phyloP scores from a whole-genome alignment of 2,888 invertebrate species.

The Epinotia brunnichana region DNA sequence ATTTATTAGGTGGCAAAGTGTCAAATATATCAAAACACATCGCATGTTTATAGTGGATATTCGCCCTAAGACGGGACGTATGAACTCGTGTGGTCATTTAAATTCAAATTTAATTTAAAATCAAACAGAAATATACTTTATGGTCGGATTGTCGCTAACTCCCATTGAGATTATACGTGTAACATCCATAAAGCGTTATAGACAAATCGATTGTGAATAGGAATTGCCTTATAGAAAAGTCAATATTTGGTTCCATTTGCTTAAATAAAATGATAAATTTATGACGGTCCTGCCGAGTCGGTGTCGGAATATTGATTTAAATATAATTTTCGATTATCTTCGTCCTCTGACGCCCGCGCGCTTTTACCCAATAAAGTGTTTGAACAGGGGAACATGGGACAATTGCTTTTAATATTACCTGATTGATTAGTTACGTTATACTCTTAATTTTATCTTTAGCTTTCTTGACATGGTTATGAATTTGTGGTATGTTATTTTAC shows the following conservation, averaged over 20 bases:
- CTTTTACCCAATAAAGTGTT: too few species aligned
- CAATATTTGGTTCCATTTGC: conserved; percentile 64
- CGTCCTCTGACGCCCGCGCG: not conserved
- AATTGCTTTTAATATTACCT: too few species aligned
- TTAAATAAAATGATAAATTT: conserved; percentile 63
- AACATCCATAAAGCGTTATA: conserved; percentile 60
- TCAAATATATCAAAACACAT: too few species aligned
- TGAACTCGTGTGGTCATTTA: too few species aligned
- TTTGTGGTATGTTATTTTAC: too few species aligned
- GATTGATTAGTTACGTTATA: too few species aligned
- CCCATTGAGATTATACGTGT: conserved; percentile 55
- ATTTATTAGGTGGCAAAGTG: too few species aligned
- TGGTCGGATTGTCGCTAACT: conserved; percentile 61
- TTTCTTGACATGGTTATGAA: too few species aligned
- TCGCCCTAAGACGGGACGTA: too few species aligned
- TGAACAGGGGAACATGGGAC: too few species aligned
- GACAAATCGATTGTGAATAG: conserved; percentile 72
- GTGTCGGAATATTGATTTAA: conserved; percentile 62
- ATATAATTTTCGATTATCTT: conserved; percentile 58
- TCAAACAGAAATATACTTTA: conserved; percentile 64
- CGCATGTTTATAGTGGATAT: too few species aligned
- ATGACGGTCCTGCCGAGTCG: conserved; percentile 57
- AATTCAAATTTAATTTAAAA: conserved; percentile 58
- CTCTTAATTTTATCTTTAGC: too few species aligned
- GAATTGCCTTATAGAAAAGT: conserved; percentile 63